A percentile compares a stretch with the other conserved stretches of the same genome.
Conservation (phyloP, 2,113 vertebrate species). For the Probosciger aterrimus region DNA sequence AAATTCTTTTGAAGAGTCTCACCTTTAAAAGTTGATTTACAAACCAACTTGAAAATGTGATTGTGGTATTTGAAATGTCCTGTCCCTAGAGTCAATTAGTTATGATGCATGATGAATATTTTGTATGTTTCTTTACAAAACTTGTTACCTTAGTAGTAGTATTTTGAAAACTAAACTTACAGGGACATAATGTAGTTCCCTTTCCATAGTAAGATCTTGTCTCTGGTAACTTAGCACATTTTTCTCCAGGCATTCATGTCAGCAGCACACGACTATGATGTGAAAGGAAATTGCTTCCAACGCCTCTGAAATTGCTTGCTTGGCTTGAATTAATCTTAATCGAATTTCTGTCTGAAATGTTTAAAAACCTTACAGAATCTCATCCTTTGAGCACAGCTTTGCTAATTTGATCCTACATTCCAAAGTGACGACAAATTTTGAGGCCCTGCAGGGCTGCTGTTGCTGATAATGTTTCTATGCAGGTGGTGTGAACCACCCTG, state of each 20-base stretch:
- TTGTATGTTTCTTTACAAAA: neutral
- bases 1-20: slow-evolving; percentile 57
- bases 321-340: slow-evolving; percentile 80
- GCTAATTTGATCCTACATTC: slow-evolving; percentile 66
- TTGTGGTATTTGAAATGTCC: slow-evolving; percentile 66
- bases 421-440: slow-evolving; percentile 54
- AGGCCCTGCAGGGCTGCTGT: slow-evolving; percentile 37
- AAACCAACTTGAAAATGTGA: slow-evolving; percentile 61
- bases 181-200: neutral
- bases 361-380: slow-evolving; percentile 74
- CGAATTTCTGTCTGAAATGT: slow-evolving; percentile 73
- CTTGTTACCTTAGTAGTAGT: neutral
- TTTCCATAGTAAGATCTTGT: neutral
- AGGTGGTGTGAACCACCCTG: slow-evolving; percentile 1
- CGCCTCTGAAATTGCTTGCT: slow-evolving; percentile 68
- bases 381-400: slow-evolving; percentile 63
- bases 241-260: slow-evolving; percentile 48
- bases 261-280: slow-evolving; percentile 55
- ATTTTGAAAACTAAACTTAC: neutral
- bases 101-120: slow-evolving; percentile 23
- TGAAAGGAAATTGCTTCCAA: slow-evolving; percentile 74
- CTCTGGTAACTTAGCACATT: slow-evolving; percentile 15
- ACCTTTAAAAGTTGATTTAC: slow-evolving; percentile 58
- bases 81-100: slow-evolving; percentile 31
- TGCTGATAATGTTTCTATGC: slow-evolving; percentile 47